phyloP scores from a whole-genome alignment of 2,797 vertebrate genomes.

The Mormyrus hasselquistii region DNA sequence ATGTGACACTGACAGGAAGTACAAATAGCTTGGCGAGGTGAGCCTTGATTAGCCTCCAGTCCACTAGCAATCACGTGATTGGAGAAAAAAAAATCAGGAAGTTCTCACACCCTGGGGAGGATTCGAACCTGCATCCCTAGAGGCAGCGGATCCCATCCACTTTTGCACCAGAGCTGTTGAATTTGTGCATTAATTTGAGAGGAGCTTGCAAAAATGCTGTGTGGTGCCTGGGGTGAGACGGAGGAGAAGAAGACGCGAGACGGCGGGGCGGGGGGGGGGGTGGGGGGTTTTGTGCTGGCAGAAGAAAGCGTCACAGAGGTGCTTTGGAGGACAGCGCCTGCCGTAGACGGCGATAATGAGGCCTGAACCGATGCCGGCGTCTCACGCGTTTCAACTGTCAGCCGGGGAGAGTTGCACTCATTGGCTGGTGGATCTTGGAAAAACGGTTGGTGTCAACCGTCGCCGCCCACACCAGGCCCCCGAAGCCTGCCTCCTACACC shows the following conservation, averaged over 20 bases:
- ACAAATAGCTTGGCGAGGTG: slow-evolving; percentile 14
- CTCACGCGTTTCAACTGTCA: slow-evolving; percentile 22
- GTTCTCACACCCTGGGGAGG: background rate
- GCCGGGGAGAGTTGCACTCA: slow-evolving; percentile 23
- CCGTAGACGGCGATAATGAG: slow-evolving; percentile 20
- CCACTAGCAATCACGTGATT: background rate
- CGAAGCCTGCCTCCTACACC: slow-evolving; percentile 41
- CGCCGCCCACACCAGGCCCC: slow-evolving; percentile 13
- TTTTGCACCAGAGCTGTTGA: background rate
- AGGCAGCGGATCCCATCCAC: background rate
- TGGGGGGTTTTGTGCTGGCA: background rate
- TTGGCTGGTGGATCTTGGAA: slow-evolving; percentile 9
- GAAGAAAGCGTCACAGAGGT: slow-evolving; percentile 24
- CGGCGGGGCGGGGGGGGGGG: background rate
- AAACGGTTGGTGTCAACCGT: background rate
- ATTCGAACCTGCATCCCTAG: background rate
- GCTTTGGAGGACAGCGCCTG: slow-evolving; percentile 19
- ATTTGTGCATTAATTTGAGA: slow-evolving; percentile 31
- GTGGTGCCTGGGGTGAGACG: slow-evolving; percentile 8
- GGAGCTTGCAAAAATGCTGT: slow-evolving; percentile 26
- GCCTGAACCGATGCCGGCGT: background rate
- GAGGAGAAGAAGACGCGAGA: slow-evolving; percentile 17
- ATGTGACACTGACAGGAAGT: background rate
- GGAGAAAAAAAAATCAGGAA: background rate
- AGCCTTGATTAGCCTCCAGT: background rate